Conservation (phyloP, 2,113 vertebrate genomes). For the Rutilus rutilus region DNA sequence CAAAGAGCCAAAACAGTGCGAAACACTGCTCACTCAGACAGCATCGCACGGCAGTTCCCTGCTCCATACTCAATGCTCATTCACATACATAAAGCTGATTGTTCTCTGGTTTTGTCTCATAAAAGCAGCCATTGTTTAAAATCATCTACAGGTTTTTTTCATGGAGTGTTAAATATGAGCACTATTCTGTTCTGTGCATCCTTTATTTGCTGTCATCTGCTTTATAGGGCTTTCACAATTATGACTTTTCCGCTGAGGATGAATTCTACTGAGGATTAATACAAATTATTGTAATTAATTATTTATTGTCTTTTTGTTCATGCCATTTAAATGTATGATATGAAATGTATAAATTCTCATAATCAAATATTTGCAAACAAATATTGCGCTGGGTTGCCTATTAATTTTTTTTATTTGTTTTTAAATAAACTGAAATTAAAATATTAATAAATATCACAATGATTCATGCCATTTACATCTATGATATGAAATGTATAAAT, state of each 20-base stretch:
- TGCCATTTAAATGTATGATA: neutral
- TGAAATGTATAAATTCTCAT: neutral
- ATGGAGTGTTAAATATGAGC: neutral
- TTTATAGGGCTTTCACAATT: neutral
- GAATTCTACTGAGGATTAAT: neutral
- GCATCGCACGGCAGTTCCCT: neutral
- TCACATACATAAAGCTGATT: constrained; percentile 15
- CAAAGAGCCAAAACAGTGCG: constrained; percentile 15
- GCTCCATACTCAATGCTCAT: neutral
- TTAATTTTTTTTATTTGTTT: neutral
- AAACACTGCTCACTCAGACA: neutral
- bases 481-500: neutral
- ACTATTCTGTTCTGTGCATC: neutral
- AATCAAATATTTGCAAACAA: neutral
- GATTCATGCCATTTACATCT: neutral
- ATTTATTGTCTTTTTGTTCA: neutral
- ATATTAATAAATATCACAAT: neutral
- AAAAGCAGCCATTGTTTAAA: neutral
- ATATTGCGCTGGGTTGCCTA: neutral
- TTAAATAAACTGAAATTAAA: neutral
- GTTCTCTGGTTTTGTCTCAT: constrained; percentile 5
- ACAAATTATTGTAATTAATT: neutral
- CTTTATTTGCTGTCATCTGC: neutral
- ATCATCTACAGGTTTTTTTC: neutral
- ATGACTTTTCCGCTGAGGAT: neutral